phyloP scores from a whole-genome alignment of 2,888 invertebrate species.

The Brachyptera putata region DNA sequence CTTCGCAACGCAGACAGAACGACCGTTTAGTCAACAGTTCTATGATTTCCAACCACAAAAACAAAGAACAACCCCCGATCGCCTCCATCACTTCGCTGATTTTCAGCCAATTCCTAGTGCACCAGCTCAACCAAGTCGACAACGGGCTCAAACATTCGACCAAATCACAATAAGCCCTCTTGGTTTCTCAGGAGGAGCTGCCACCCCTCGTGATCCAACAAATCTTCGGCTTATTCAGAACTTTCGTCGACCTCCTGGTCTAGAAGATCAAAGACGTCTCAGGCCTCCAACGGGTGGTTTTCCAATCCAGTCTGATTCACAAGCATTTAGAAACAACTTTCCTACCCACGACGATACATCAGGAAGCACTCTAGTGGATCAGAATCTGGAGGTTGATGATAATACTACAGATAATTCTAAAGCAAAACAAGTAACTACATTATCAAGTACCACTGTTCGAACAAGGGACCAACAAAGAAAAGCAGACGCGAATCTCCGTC shows the following conservation, averaged over 20 bases:
- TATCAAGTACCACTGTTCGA: constrained; percentile 16
- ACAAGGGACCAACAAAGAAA: constrained; percentile 29
- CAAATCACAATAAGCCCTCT: constrained; percentile 29
- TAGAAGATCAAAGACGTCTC: constrained; percentile 30
- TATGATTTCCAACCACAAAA: constrained; percentile 33
- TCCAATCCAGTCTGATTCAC: constrained; percentile 13
- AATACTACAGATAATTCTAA: constrained; percentile 9
- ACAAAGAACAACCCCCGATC: neutral
- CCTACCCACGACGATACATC: constrained; percentile 25
- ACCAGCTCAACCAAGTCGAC: neutral
- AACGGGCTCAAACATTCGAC: constrained; percentile 21
- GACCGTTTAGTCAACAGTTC: constrained; percentile 18
- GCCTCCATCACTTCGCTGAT: neutral
- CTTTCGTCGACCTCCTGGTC: constrained; percentile 29
- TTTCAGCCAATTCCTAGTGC: neutral
- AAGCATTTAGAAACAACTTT: constrained; percentile 18
- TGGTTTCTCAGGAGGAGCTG: constrained; percentile 13
- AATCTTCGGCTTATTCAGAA: constrained; percentile 29
- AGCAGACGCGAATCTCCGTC: constrained; percentile 33
- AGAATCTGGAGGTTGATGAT: constrained; percentile 40
- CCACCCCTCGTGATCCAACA: constrained; percentile 20
- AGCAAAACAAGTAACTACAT: neutral
- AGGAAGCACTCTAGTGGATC: constrained; percentile 38
- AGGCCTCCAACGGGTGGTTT: constrained; percentile 18
- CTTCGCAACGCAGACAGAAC: constrained; percentile 22